Conservation (phyloP, 2,113 vertebrate genomes). For the Myotis brandtii region DNA sequence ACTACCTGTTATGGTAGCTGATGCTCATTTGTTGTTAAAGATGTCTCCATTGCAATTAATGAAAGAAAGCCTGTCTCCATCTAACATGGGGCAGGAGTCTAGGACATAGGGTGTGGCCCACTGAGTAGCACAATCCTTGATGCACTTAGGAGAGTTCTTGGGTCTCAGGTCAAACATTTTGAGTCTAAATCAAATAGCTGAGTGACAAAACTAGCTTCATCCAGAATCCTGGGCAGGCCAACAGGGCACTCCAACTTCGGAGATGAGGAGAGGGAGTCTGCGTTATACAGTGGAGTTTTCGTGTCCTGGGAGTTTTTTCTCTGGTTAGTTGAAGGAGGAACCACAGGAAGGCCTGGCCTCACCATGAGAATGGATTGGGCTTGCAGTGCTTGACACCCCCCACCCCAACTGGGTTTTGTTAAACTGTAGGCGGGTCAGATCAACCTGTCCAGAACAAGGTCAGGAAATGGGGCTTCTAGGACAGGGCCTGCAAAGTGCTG, state of each 20-base stretch:
- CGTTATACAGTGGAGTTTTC: neutral
- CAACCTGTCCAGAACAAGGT: neutral
- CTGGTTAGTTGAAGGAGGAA: neutral
- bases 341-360: neutral
- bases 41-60: neutral
- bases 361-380: neutral
- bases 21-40: neutral
- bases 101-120: neutral
- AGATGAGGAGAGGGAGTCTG: neutral
- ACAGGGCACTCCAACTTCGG: neutral
- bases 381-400: neutral
- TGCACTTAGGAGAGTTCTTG: neutral
- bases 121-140: neutral
- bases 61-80: neutral
- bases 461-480: neutral
- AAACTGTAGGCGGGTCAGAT: neutral
- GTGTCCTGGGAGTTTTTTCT: neutral
- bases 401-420: neutral
- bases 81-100: neutral
- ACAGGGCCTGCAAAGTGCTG: neutral
- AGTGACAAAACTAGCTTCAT: neutral
- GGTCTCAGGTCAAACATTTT: neutral
- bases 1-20: neutral
- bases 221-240: neutral
- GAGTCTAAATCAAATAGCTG: neutral